Evolutionary conservation across 2,888 invertebrate species (phyloP).

Genomic region (Tetheella fluctuosa): DNA sequence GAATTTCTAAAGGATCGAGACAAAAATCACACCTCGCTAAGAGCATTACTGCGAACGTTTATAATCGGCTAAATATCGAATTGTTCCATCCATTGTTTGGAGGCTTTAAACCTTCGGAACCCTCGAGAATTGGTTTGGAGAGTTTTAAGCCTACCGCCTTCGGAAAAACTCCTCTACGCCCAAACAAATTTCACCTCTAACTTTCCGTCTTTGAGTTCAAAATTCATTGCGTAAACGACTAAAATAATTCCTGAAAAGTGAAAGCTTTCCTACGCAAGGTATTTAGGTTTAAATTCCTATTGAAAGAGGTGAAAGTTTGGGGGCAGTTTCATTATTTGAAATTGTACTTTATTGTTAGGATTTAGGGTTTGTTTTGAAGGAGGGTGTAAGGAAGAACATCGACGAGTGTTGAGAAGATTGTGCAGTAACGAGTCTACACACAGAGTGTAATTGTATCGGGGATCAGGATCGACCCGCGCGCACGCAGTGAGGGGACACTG

Average conservation of each 20-base stretch:
- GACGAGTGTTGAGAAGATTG: slow-evolving; percentile 76
- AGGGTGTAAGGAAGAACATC: slow-evolving; percentile 32
- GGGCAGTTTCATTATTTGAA: slow-evolving; percentile 44
- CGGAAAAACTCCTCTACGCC: slow-evolving; percentile 57
- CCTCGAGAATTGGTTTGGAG: slow-evolving; percentile 79
- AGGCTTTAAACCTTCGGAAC: slow-evolving; percentile 71
- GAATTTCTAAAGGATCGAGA: slow-evolving; percentile 47
- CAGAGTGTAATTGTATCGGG: slow-evolving; percentile 82
- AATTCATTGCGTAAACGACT: slow-evolving; percentile 40
- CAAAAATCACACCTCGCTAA: slow-evolving; percentile 79
- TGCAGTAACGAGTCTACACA: slow-evolving; percentile 79
- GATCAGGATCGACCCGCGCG: slow-evolving; percentile 70
- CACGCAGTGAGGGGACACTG: slow-evolving; percentile 51
- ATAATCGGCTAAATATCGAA: slow-evolving; percentile 84
- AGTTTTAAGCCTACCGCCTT: slow-evolving; percentile 81
- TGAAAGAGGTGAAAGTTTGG: slow-evolving; percentile 83
- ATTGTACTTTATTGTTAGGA: slow-evolving; percentile 43
- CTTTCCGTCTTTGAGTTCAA: slow-evolving; percentile 45
- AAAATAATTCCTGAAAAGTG: slow-evolving; percentile 83
- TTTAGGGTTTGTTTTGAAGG: slow-evolving; percentile 49
- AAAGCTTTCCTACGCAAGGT: slow-evolving; percentile 82
- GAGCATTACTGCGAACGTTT: slow-evolving; percentile 77
- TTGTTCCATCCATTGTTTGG: slow-evolving; percentile 80
- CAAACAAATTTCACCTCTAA: slow-evolving; percentile 53
- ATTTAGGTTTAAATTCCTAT: slow-evolving; percentile 83